These are phyloP conservation scores for Eulemur albifrons DNA, from an alignment of 2,797 vertebrate species.

Conservation along the genomic window DNA sequence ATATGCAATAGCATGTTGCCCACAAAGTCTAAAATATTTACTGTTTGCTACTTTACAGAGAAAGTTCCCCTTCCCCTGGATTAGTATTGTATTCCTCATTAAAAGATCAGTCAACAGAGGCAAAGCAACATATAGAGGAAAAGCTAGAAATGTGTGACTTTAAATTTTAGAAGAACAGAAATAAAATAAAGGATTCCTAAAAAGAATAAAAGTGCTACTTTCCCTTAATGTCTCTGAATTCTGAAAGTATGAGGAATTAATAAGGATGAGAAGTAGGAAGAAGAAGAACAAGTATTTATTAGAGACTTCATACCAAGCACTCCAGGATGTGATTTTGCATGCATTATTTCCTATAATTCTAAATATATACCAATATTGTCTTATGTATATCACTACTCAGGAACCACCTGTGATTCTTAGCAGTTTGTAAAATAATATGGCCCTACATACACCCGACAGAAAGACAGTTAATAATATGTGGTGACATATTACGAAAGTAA, in stretches of 20 bases:
- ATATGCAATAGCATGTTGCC: not conserved
- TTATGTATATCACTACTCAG: not conserved
- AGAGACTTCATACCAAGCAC: not conserved
- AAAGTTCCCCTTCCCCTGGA: not conserved
- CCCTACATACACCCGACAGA: not conserved
- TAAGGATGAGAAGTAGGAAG: not conserved
- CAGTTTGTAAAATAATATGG: not conserved
- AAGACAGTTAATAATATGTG: not conserved
- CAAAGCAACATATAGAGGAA: not conserved
- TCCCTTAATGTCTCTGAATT: not conserved
- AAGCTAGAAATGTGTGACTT: not conserved
- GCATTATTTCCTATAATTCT: not conserved
- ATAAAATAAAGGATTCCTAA: not conserved
- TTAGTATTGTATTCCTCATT: not conserved
- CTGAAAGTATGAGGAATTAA: not conserved
- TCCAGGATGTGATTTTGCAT: not conserved
- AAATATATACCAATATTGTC: not conserved
- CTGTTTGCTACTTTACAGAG: not conserved
- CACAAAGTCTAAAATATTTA: not conserved
- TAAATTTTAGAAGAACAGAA: constrained; percentile 1
- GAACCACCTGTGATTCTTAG: not conserved
- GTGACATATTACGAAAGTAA: not conserved
- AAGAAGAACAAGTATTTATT: not conserved
- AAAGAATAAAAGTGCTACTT: not conserved
- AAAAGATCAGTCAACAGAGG: not conserved